Conservation (phyloP, 2,888 invertebrate genomes). For the Epinotia brunnichana region DNA sequence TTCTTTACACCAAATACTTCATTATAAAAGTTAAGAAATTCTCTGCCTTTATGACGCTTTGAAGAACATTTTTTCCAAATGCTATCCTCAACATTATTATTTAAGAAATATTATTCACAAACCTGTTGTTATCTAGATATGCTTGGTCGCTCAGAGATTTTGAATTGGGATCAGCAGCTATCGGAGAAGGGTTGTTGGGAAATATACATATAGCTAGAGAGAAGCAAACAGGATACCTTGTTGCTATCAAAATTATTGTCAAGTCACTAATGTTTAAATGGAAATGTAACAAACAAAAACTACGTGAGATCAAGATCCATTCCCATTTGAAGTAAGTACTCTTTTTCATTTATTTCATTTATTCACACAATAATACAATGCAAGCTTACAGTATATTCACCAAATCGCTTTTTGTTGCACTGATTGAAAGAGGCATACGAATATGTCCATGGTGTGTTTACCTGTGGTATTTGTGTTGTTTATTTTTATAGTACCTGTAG, state of each 20-base stretch:
- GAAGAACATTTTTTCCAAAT: not conserved
- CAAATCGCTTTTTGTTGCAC: too few relatives aligned
- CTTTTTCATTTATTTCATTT: too few relatives aligned
- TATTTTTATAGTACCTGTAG: too few relatives aligned
- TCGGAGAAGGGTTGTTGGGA: constrained; percentile 97
- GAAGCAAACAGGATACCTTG: constrained; percentile 88
- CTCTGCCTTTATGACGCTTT: too few relatives aligned
- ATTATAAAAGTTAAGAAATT: too few relatives aligned
- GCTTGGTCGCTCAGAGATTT: constrained; percentile 91
- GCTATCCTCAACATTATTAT: not conserved
- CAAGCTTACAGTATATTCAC: too few relatives aligned
- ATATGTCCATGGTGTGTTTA: not conserved
- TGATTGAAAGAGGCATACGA: constrained; percentile 7
- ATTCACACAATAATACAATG: too few relatives aligned
- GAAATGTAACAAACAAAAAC: constrained; percentile 91
- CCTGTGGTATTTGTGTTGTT: too few relatives aligned
- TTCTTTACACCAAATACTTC: not conserved
- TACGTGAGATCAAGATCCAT: constrained; percentile 97
- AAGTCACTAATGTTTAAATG: constrained; percentile 91
- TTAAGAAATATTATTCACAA: not conserved
- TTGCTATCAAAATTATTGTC: constrained; percentile 91
- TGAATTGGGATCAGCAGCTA: constrained; percentile 91
- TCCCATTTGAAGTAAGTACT: constrained; percentile 86
- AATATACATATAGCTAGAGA: constrained; percentile 95
- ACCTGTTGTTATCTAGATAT: constrained; percentile 75